Conservation (phyloP, 1,140 invertebrate genomes). For the Rhagoletis zephyria region DNA sequence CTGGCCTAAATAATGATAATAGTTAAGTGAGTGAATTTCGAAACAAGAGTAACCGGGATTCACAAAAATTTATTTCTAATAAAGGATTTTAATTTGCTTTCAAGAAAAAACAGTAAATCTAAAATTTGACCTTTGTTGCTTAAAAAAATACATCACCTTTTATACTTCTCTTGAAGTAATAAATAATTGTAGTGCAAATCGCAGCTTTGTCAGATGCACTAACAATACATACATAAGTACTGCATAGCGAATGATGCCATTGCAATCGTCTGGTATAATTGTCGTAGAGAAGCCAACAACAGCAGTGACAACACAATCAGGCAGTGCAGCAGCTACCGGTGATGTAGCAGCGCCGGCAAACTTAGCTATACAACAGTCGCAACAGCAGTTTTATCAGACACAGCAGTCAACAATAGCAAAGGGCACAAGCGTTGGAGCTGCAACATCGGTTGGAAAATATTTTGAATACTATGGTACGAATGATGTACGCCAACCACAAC, state of each 20-base stretch:
- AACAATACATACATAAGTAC: not conserved
- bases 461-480: conserved; percentile 48
- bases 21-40: conserved; percentile 54
- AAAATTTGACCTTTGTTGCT: conserved; percentile 19
- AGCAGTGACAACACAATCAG: conserved; percentile 52
- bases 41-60: conserved; percentile 8
- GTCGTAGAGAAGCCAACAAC: conserved; percentile 58
- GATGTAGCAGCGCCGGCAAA: not conserved
- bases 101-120: conserved; percentile 25
- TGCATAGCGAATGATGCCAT: conserved; percentile 56
- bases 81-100: not conserved
- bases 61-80: not conserved
- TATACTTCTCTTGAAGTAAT: not conserved
- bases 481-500: conserved; percentile 43
- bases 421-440: not conserved
- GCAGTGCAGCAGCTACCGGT: not conserved
- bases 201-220: not conserved
- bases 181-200: not conserved
- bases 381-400: conserved; percentile 52
- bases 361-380: conserved; percentile 10
- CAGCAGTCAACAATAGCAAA: conserved; percentile 27
- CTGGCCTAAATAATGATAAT: conserved; percentile 53
- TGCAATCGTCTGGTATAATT: conserved; percentile 59
- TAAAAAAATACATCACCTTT: conserved; percentile 26
- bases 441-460: conserved; percentile 47